Conservation (phyloP, 1,140 invertebrate species). For the Heliconius melpomene region DNA sequence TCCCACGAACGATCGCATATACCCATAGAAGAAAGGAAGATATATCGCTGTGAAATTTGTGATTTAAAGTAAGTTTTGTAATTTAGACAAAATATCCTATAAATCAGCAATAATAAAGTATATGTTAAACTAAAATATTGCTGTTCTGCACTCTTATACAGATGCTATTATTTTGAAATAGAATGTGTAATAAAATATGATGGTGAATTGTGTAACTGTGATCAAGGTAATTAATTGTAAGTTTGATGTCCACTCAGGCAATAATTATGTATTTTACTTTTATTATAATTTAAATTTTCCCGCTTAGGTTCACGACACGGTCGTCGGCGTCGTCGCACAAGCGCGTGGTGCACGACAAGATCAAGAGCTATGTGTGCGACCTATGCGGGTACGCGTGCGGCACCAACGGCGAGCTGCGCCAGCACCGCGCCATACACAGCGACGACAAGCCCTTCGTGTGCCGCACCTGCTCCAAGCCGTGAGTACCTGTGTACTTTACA, state of each 20-base stretch:
- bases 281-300: too few species aligned
- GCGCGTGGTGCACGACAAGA: slow-evolving; percentile 82
- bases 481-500: slow-evolving; percentile 25
- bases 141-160: too few species aligned
- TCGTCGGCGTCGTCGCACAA: slow-evolving; percentile 76
- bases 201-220: too few species aligned
- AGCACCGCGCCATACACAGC: slow-evolving; percentile 79
- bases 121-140: too few species aligned
- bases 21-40: slow-evolving; percentile 77
- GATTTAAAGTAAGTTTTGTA: slow-evolving; percentile 70
- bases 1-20: slow-evolving; percentile 77
- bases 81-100: neutral
- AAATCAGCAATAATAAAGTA: too few species aligned
- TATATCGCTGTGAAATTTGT: slow-evolving; percentile 74
- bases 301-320: slow-evolving; percentile 71
- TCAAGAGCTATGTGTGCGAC: slow-evolving; percentile 85
- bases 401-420: slow-evolving; percentile 75
- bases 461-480: slow-evolving; percentile 74
- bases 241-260: too few species aligned
- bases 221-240: too few species aligned
- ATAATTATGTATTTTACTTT: too few species aligned
- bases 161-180: too few species aligned
- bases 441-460: slow-evolving; percentile 78
- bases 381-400: slow-evolving; percentile 81
- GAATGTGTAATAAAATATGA: too few species aligned